Evolutionary conservation across 2,113 vertebrate species (phyloP).

Genomic region (Colaptes auratus): DNA sequence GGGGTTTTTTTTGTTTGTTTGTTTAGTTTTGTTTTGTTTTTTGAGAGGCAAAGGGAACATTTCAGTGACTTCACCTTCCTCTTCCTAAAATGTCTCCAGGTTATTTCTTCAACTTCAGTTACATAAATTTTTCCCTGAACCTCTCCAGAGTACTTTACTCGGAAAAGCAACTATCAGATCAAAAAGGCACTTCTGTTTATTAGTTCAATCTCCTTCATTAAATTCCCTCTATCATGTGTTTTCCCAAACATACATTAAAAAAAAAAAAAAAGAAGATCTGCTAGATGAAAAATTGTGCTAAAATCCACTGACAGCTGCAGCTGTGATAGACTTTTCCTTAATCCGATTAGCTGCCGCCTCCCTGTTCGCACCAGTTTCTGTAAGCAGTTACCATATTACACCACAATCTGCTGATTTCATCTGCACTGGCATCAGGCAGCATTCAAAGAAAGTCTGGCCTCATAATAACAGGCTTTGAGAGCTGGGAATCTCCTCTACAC

Average conservation of each 20-base stretch:
- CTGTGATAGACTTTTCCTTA: slow-evolving; percentile 76
- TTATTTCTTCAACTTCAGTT: not conserved
- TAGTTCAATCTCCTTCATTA: slow-evolving; percentile 76
- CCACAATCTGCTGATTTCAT: slow-evolving; percentile 72
- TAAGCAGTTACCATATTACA: slow-evolving; percentile 66
- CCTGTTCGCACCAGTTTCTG: slow-evolving; percentile 59
- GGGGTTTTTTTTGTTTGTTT: no score
- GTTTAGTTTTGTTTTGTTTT: not conserved
- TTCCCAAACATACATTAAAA: slow-evolving; percentile 60
- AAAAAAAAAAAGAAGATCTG: slow-evolving; percentile 63
- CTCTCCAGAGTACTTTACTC: slow-evolving; percentile 35
- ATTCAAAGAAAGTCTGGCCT: slow-evolving; percentile 59
- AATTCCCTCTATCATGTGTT: slow-evolving; percentile 63
- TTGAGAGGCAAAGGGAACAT: not conserved
- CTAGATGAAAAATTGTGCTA: slow-evolving; percentile 55
- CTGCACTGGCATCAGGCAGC: slow-evolving; percentile 68
- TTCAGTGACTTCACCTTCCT: not conserved
- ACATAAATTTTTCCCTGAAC: slow-evolving; percentile 33
- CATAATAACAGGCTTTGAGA: slow-evolving; percentile 61
- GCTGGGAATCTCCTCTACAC: slow-evolving; percentile 44
- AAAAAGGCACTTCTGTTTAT: slow-evolving; percentile 64
- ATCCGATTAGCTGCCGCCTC: slow-evolving; percentile 74
- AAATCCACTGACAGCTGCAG: slow-evolving; percentile 68
- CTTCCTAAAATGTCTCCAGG: not conserved
- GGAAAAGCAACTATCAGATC: slow-evolving; percentile 62